Evolutionary conservation across 2,888 invertebrate species (phyloP).

Genomic region (Lepidonotus clava): DNA sequence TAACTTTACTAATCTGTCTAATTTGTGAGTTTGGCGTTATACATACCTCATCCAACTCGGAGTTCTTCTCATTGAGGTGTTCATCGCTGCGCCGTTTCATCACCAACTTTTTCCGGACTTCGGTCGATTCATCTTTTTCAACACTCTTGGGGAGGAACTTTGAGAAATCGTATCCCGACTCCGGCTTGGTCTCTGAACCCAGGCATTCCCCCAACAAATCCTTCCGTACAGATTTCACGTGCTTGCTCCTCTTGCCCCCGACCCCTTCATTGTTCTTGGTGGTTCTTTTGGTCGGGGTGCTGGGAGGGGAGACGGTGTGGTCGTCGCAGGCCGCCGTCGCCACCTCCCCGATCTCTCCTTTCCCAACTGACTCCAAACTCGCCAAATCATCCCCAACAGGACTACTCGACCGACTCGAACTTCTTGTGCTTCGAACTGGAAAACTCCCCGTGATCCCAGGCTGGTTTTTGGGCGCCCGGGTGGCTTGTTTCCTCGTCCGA

Average conservation of each 20-base stretch:
- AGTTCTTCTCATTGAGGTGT: conserved; percentile 9
- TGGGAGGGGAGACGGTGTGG: conserved; percentile 53
- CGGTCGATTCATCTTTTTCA: background rate
- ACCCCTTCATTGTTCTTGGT: background rate
- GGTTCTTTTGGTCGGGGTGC: conserved; percentile 49
- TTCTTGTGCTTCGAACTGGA: background rate
- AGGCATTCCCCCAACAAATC: background rate
- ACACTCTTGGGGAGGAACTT: conserved; percentile 18
- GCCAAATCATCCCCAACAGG: background rate
- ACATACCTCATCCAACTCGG: too few relatives aligned
- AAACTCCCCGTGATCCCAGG: conserved; percentile 6
- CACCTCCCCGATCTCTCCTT: background rate
- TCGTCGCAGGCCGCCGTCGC: conserved; percentile 56
- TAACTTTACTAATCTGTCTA: too few relatives aligned
- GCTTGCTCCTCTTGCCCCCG: conserved; percentile 47
- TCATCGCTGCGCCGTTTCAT: conserved; percentile 42
- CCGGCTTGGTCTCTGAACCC: background rate
- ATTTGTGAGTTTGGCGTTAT: too few relatives aligned
- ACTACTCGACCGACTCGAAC: conserved; percentile 47
- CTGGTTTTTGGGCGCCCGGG: background rate
- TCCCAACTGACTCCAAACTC: background rate
- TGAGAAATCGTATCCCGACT: conserved; percentile 6
- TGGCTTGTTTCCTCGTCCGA: background rate
- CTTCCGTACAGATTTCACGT: conserved; percentile 8
- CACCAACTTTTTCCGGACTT: conserved; percentile 15